These are phyloP conservation scores for Callipepla squamata DNA, from an alignment of 2,113 vertebrate species.

Conservation along the genomic window DNA sequence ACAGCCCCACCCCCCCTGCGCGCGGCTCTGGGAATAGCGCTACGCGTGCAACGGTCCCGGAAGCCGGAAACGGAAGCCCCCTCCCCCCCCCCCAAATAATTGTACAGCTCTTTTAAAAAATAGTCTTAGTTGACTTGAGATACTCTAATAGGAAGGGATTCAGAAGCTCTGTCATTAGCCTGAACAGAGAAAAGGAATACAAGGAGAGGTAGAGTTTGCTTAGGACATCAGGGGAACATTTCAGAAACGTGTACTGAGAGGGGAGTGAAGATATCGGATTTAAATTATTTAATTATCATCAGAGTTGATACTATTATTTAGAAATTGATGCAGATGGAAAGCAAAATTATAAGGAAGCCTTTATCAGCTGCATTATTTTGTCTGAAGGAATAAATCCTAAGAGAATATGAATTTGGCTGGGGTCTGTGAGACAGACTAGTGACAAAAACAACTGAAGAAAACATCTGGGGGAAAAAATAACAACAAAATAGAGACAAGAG, in stretches of 20 bases:
- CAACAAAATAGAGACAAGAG: background rate
- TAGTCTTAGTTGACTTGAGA: background rate
- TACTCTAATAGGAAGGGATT: background rate
- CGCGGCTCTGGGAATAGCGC: no score
- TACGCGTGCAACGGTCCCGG: no score
- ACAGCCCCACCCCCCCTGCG: no score
- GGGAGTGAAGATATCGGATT: background rate
- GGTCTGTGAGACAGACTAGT: background rate
- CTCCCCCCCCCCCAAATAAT: background rate
- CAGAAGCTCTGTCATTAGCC: background rate
- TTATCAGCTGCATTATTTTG: background rate
- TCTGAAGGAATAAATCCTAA: background rate
- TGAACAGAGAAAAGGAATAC: background rate
- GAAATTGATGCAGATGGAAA: background rate
- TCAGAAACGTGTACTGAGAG: background rate
- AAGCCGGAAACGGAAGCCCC: no score
- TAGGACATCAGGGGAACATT: background rate
- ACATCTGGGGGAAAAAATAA: background rate
- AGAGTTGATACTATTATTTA: background rate
- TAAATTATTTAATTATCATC: background rate
- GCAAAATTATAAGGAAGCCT: background rate
- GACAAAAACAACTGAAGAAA: background rate
- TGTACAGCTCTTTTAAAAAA: background rate
- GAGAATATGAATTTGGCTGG: conserved; percentile 12
- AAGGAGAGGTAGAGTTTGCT: fast-evolving